phyloP scores from a whole-genome alignment of 2,113 vertebrate genomes.

The Pteropus alecto region DNA sequence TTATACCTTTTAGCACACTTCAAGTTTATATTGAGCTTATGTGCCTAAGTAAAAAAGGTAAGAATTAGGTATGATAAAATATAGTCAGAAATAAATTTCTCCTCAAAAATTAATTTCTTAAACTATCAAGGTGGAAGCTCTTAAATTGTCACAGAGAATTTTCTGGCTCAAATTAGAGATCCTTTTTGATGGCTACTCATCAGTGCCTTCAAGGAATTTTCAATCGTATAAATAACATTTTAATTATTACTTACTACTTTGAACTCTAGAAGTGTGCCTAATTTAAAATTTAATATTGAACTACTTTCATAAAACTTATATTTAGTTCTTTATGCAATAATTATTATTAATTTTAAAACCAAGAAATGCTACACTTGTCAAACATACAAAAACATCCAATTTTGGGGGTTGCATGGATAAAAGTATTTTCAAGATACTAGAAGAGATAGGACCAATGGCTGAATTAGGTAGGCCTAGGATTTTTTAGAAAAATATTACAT shows the following conservation, averaged over 20 bases:
- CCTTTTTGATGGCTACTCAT: neutral
- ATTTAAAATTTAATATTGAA: slow-evolving; percentile 1
- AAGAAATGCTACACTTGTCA: neutral
- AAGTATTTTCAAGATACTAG: neutral
- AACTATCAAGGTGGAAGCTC: neutral
- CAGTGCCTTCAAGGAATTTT: neutral
- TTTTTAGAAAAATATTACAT: neutral
- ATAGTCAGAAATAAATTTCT: neutral
- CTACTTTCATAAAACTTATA: neutral
- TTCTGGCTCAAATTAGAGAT: neutral
- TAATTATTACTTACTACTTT: neutral
- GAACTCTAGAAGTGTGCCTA: neutral
- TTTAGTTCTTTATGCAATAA: neutral
- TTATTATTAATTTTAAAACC: neutral
- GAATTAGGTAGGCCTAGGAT: neutral
- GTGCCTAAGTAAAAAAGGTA: neutral
- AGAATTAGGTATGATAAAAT: neutral
- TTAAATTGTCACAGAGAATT: neutral
- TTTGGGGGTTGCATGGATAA: neutral
- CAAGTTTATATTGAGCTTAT: neutral
- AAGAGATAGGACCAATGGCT: neutral
- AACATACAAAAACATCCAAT: neutral
- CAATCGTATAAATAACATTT: neutral
- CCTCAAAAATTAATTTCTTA: neutral
- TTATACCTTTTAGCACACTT: neutral